These are phyloP conservation scores for Desmophyllum pertusum DNA, from an alignment of 92 coral and sea anemone genomes.

Conservation along the genomic window DNA sequence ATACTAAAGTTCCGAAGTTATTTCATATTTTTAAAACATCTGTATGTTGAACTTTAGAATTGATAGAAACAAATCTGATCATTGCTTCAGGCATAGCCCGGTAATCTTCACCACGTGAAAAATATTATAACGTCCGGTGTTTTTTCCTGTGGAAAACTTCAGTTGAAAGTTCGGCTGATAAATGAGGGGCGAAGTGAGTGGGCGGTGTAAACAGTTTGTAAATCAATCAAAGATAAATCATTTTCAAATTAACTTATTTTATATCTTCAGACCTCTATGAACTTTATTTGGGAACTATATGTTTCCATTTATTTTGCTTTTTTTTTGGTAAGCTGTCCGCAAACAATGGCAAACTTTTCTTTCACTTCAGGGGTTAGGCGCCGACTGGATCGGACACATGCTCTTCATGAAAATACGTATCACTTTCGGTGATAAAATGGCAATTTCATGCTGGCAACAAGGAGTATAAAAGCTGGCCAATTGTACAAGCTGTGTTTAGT, in stretches of 20 bases:
- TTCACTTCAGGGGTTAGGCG: no score
- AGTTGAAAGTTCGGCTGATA: no score
- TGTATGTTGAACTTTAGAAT: no score
- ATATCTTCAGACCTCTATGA: no score
- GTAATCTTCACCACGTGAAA: no score
- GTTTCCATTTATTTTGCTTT: not conserved
- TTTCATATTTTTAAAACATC: no score
- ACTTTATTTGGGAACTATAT: not conserved
- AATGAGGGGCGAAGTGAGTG: not conserved
- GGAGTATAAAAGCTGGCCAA: conserved; percentile 13
- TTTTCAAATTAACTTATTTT: not conserved
- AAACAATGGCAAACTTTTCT: no score
- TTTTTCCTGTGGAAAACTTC: not conserved
- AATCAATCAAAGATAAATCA: not conserved
- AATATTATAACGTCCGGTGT: not conserved
- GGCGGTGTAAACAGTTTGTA: not conserved
- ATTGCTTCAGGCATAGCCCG: conserved; percentile 12
- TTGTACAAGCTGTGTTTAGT: not conserved
- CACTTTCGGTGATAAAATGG: not conserved
- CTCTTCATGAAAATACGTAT: no score
- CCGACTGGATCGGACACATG: no score
- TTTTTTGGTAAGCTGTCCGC: no score
- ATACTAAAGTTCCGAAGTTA: no score
- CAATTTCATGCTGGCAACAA: conserved; percentile 11
- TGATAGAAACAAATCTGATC: not conserved